Base-by-base conservation (phyloP, 1,140 invertebrate genomes). In the Cheumatopsyche charites region DNA sequence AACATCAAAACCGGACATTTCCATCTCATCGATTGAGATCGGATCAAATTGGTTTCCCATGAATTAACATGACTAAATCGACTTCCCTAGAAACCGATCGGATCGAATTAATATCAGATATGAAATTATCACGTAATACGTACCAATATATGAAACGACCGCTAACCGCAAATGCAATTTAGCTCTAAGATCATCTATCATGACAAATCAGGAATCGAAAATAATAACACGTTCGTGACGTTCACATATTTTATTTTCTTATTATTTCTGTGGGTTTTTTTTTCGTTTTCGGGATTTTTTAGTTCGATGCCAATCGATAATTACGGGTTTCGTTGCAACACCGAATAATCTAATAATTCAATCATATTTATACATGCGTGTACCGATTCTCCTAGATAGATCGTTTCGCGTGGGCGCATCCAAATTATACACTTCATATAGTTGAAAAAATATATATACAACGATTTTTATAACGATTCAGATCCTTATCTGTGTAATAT, bases 311-410 rank as follows among this genome's bases (percentile, higher is more conserved):
- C 63, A 26, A 66, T 66, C 63, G 63, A 66, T 66, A 66, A 66
- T 66, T 66, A 66, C 43, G 41, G 63, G 63, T 66, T 47, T 47
- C 11, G 41, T 66, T 66, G 63, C 43, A 58, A 45, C 63, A 42
- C 41, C 43, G 63, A 47, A 66, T 47, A 66, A 47, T 66, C 63
- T 47, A 66, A 66, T 66, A 66, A 66, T 66, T 66, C 63, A 66
- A 66, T 47, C 63, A 23, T 43, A 66, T 66, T 66, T 66, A 66
- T 66, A 58, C 55, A 23, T 58, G 21, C 19, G 17, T 21, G 17
- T 66, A 47, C 43, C 29, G 63, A 58, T 58, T 21, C 13, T 12
- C 23, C 17, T 47, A 66, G 63, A 66, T 66, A 66, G 17, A 66
- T 66, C 41, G 41, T 45, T 42, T 42, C 43, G 26, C 43, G 63